Base-by-base conservation (phyloP, 2,888 invertebrate genomes). In the Chalcis sispes region DNA sequence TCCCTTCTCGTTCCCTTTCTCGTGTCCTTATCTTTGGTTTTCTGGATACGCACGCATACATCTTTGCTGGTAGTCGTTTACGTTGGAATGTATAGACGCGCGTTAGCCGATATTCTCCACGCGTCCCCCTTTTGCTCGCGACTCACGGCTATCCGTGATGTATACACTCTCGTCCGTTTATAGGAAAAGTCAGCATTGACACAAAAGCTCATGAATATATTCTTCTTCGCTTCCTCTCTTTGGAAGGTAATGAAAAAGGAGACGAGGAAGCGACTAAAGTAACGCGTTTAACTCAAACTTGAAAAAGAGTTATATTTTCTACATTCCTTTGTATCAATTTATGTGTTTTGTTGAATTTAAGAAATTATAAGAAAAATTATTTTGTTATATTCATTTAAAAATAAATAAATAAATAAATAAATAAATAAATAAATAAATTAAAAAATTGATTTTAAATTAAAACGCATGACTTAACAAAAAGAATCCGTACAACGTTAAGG, bases 171-270 rank as follows among this genome's bases (percentile, higher is more conserved):
- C 52, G 4, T 54, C 52, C 46, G 75, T 79, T 80, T 81, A 77
- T 72, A 78, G 76, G 79, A 77, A 78, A 78, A 82, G 77, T 70
- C 79, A 76, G 54, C 77, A 78, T 80, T 81, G 79, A 80, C 78
- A 80, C 72, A 77, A 71, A 58, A 78, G 69, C 79, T 81, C 81
- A 79, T 80, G 79, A 79, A 81, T 82, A 82, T 81, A 79, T 77
- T 76, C 40, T 36, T 70, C 70, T 52, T 62, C n/a, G n/a, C n/a
- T n/a, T n/a, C n/a, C n/a, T 27, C 32, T 1, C 27, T 10, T 10
- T n/a, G n/a, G n/a, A n/a, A n/a, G 48, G 29, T 15, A 2, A 59
- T 48, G 15, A 48, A 42, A n/a, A 2, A 58, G 10, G 58, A 29
- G 25, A 13, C 54, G n/a, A 32, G n/a, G 27, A 15, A 5, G 32